These are phyloP conservation scores for Corythornis madagascariensis DNA, from an alignment of 2,113 vertebrate species.

Conservation along the genomic window DNA sequence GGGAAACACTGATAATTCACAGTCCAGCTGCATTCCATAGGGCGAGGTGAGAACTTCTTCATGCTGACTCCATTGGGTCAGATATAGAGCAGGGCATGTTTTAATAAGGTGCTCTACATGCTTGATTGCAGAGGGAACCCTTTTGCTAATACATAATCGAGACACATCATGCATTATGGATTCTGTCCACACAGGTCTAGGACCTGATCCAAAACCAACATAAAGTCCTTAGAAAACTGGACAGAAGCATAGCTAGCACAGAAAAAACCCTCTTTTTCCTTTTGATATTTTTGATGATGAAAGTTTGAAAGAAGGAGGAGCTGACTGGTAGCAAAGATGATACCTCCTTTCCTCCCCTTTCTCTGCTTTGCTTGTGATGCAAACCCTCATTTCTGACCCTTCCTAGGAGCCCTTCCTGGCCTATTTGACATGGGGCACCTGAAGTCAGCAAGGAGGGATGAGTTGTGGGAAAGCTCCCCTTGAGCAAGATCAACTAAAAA, in stretches of 20 bases:
- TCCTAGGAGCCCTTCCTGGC: background rate
- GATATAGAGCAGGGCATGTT: background rate
- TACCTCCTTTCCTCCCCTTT: background rate
- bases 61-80: background rate
- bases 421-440: background rate
- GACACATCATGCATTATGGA: background rate
- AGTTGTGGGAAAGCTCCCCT: background rate
- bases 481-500: background rate
- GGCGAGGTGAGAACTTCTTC: constrained; percentile 9
- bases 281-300: constrained; percentile 13
- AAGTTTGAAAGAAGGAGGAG: background rate
- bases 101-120: background rate
- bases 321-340: background rate
- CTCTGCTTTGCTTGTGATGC: background rate
- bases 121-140: background rate
- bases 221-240: background rate
- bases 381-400: background rate
- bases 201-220: constrained; percentile 42
- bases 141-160: constrained; percentile 25
- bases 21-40: background rate
- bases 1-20: background rate
- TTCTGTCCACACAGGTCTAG: background rate
- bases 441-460: background rate
- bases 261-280: background rate
- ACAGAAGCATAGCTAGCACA: background rate